Conservation (phyloP, 2,797 vertebrate genomes). For the Oryzias sinensis region DNA sequence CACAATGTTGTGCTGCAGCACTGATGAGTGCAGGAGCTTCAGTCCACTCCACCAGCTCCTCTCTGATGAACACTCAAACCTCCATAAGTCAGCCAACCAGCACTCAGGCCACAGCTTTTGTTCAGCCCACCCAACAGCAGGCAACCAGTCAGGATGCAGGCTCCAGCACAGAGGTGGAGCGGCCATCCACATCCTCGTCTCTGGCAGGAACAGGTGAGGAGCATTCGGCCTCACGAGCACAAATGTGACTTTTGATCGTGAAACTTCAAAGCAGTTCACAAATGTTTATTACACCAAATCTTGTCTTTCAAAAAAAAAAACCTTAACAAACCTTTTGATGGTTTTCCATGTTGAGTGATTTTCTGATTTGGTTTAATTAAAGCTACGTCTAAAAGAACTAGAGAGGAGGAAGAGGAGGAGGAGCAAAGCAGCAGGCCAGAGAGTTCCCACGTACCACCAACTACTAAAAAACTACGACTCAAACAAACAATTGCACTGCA, state of each 20-base stretch:
- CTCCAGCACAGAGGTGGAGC: conserved; percentile 81
- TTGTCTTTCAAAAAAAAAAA: too few relatives aligned
- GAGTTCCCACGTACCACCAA: conserved; percentile 79
- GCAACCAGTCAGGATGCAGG: conserved; percentile 83
- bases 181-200: conserved; percentile 88
- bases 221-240: background rate
- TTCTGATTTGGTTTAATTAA: background rate
- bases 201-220: conserved; percentile 84
- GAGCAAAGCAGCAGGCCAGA: conserved; percentile 79
- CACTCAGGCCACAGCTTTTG: conserved; percentile 91
- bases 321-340: too few relatives aligned
- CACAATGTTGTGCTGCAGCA: conserved; percentile 53
- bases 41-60: conserved; percentile 90
- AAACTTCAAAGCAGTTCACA: too few relatives aligned
- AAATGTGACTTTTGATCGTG: too few relatives aligned
- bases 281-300: too few relatives aligned
- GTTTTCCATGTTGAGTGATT: too few relatives aligned
- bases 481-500: conserved; percentile 73
- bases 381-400: conserved; percentile 78
- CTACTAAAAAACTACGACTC: conserved; percentile 85
- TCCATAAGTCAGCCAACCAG: conserved; percentile 84
- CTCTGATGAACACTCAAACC: conserved; percentile 82
- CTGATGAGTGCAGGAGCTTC: conserved; percentile 86
- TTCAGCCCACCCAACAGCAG: conserved; percentile 94
- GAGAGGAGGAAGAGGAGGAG: conserved; percentile 90